phyloP scores from a whole-genome alignment of 2,888 invertebrate genomes.

The Eristalis tenax region DNA sequence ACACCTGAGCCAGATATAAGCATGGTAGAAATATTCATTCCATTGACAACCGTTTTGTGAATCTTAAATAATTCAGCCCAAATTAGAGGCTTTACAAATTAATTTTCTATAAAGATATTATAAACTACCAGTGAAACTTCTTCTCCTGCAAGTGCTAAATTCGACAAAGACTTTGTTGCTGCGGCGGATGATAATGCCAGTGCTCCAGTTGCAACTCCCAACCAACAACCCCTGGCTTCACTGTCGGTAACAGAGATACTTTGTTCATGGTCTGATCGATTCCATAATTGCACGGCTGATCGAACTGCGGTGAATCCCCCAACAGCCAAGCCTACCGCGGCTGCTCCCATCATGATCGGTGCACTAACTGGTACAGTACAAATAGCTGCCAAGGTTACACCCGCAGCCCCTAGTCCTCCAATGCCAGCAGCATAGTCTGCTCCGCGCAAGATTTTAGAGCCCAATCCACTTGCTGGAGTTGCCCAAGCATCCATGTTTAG shows the following conservation, averaged over 20 bases:
- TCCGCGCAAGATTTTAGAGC: constrained; percentile 49
- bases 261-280: constrained; percentile 78
- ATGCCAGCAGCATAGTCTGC: constrained; percentile 74
- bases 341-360: constrained; percentile 74
- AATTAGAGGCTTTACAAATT: too few species aligned
- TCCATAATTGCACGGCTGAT: constrained; percentile 74
- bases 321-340: constrained; percentile 73
- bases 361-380: constrained; percentile 74
- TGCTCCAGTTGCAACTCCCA: constrained; percentile 75
- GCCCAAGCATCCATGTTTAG: constrained; percentile 73
- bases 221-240: constrained; percentile 77
- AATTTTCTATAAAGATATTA: neutral
- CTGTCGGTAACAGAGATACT: constrained; percentile 75
- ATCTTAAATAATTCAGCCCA: constrained; percentile 61
- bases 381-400: constrained; percentile 73
- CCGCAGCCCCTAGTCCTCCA: constrained; percentile 74
- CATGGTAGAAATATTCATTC: constrained; percentile 78
- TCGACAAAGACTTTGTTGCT: constrained; percentile 75
- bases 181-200: constrained; percentile 75
- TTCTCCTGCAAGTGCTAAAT: constrained; percentile 74
- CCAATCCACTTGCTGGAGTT: constrained; percentile 75
- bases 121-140: constrained; percentile 75
- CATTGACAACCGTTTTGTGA: constrained; percentile 75
- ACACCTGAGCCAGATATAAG: constrained; percentile 77
- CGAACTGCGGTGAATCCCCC: constrained; percentile 76